Base-by-base conservation (phyloP, 2,797 vertebrate species). In the Natrix natrix region DNA sequence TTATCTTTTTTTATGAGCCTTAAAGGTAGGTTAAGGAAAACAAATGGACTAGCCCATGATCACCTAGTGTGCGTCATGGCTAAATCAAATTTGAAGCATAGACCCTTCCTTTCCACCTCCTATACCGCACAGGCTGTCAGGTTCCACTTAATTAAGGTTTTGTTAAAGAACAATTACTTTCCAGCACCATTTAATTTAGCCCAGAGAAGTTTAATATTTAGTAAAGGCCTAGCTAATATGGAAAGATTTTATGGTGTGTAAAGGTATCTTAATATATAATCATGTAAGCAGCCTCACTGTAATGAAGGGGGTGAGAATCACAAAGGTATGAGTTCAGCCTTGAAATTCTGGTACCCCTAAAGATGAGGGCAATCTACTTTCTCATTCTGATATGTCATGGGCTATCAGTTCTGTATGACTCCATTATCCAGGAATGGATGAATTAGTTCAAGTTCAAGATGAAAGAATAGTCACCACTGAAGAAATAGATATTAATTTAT, bases 391-490 rank as follows among this genome's bases (percentile, higher is more conserved):
- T 66, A 90, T 63, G 66, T 93, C 57, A 61, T 28, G 24, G 86
- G 48, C 87, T 91, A 89, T 93, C 90, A 89, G 66, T 54, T 91
- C 60, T 54, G 66, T 28, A 88, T 52, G 86, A 91, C 89, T 93
- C 86, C 69, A 88, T 91, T 89, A 91, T 57, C 66, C 92, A 89
- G 66, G n/a, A 91, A 89, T 59, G 69, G 87, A 91, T 93, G 87
- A 63, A 93, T 93, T 93, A 88, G 87, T 88, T 93, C 92, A 89
- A 83, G 92, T 61, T 91, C 86, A 93, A 93, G 87, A 93, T 93
- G 92, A 93, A 93, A 93, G 92, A 91, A 90, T 56, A 83, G 16
- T 86, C 57, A 63, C 57, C 69, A 91, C 52, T 88, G 57, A 91
- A 91, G 87, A 91, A 88, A 91, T 61, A 93, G 90, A 91, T 93